A percentile compares a stretch with the other conserved stretches of the same genome.
phyloP scores from a whole-genome alignment of 2,797 vertebrate species.

The Anolis apletophallus region DNA sequence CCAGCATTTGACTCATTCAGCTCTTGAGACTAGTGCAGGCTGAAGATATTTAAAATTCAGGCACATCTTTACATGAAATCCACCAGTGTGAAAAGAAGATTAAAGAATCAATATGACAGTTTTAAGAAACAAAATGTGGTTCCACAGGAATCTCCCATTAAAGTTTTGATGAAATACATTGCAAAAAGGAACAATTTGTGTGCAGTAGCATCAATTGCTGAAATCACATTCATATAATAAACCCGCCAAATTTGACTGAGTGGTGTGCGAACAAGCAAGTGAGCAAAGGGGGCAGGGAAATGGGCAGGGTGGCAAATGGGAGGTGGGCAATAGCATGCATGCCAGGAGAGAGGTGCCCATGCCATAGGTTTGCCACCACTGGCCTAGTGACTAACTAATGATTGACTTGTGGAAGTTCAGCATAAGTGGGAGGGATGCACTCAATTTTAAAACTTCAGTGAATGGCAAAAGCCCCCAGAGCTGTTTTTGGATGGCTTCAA shows the following conservation, averaged over 20 bases:
- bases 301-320: no score
- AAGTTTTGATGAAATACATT: slow-evolving; percentile 42
- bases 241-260: neutral
- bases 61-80: slow-evolving; percentile 27
- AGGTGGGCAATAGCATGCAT: no score
- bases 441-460: no score
- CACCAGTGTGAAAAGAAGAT: slow-evolving; percentile 50
- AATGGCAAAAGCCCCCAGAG: no score
- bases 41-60: neutral
- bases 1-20: slow-evolving; percentile 40
- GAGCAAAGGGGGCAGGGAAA: no score
- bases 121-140: slow-evolving; percentile 43
- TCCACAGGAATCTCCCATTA: slow-evolving; percentile 34
- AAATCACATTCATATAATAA: slow-evolving; percentile 45
- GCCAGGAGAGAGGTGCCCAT: no score
- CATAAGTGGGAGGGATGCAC: no score
- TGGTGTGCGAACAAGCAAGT: no score
- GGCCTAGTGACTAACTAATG: no score
- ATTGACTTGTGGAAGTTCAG: no score
- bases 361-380: no score
- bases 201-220: slow-evolving; percentile 20
- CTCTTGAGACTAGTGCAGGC: neutral
- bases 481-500: no score
- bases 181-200: slow-evolving; percentile 43
- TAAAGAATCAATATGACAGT: slow-evolving; percentile 38